Base-by-base conservation (phyloP, 2,113 vertebrate species). In the Podarcis cretensis region DNA sequence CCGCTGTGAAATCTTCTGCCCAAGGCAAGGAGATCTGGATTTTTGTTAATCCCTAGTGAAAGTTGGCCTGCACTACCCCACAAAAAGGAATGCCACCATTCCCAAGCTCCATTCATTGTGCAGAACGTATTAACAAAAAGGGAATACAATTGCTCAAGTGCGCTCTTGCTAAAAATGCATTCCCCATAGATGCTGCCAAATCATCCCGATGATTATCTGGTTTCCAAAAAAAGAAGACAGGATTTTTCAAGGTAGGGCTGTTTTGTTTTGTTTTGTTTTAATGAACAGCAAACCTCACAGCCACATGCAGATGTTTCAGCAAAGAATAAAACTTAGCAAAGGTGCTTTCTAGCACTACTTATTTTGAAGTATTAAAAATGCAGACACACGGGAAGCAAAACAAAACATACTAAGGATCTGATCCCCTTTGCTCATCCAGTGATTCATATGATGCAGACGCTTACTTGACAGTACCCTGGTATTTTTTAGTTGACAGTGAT, bases 311-410 rank as follows among this genome's bases (percentile, higher is more conserved):
- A 87, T 88, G 14, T 5, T 89, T 89, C 75, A 91, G 69, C 4
- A 88, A 12, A 0, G 18, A 40, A 32, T 1, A 83, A 89, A 91
- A 2, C 16, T 63, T 90, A 32, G 85, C 81, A 81, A 73, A 43
- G 0, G 0, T 66, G 1, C 0, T 1, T 86, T 86, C 75, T 37
- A 40, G 63, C 37, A 21, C 30, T 57, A 37, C 66, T 0, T 6
- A 3, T 25, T 93, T 76, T 81, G 14, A 25, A 43, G 20, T 43
- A 13, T 48, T 27, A 79, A 79, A 79, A 54, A 48, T 9, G 30
- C 43, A 13, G 35, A n/a, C 6, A 80, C 32, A 18, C 16, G 1
- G 37, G 20, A 37, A 21, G 35, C 32, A 75, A 75, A 21, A 32
- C 32, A 75, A 37, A 3, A 75, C 73, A 35, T 35, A 23, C n/a